phyloP scores from a whole-genome alignment of 2,888 invertebrate species.

The Parnassius smintheus region DNA sequence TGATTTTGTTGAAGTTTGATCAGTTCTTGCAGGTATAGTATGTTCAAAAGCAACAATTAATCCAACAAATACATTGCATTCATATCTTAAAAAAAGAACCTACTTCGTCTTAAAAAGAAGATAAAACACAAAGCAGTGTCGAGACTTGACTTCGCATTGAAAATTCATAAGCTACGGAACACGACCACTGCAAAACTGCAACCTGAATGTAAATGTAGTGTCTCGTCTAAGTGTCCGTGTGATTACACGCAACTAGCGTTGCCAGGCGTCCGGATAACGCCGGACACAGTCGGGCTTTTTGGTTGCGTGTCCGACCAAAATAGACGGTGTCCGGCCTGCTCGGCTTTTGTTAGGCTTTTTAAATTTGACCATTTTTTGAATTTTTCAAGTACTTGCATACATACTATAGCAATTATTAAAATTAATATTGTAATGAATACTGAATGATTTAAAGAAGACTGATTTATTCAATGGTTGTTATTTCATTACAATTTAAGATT shows the following conservation, averaged over 20 bases:
- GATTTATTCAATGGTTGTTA: too few relatives aligned
- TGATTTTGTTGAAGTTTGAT: not conserved
- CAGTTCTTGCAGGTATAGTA: slow-evolving; percentile 19
- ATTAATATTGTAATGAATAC: too few relatives aligned
- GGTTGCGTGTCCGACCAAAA: too few relatives aligned
- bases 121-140: slow-evolving; percentile 27
- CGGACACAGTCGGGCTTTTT: too few relatives aligned
- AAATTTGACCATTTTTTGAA: too few relatives aligned
- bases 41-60: slow-evolving; percentile 24
- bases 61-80: slow-evolving; percentile 26
- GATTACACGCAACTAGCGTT: not conserved
- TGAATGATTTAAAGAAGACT: too few relatives aligned
- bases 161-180: slow-evolving; percentile 27
- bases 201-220: slow-evolving; percentile 16
- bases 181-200: slow-evolving; percentile 20
- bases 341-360: too few relatives aligned
- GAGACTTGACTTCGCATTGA: slow-evolving; percentile 26
- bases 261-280: too few relatives aligned
- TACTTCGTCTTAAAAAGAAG: slow-evolving; percentile 27
- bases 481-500: too few relatives aligned
- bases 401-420: too few relatives aligned
- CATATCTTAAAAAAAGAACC: slow-evolving; percentile 26
- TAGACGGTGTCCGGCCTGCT: too few relatives aligned
- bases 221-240: slow-evolving; percentile 8
- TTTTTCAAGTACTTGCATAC: too few relatives aligned